phyloP scores from a whole-genome alignment of 2,797 vertebrate species.

The Cichlasoma orientale region DNA sequence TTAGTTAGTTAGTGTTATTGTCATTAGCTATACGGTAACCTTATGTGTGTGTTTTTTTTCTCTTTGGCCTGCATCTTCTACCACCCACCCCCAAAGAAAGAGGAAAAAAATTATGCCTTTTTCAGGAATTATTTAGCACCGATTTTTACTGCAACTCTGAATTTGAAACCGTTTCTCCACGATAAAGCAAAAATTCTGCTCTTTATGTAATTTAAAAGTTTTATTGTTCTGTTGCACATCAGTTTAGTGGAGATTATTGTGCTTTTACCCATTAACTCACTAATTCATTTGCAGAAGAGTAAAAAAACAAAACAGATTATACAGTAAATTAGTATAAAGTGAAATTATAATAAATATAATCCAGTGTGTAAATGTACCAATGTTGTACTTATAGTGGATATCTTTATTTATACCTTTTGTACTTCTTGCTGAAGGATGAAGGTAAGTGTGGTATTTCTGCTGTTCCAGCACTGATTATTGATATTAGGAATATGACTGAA shows the following conservation, averaged over 20 bases:
- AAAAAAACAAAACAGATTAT: background rate
- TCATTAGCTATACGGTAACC: background rate
- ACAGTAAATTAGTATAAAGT: background rate
- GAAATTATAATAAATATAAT: background rate
- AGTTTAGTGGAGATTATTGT: background rate
- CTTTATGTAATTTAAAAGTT: background rate
- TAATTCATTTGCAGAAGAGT: background rate
- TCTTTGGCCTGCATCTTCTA: background rate
- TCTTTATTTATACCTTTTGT: background rate
- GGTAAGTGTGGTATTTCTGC: background rate
- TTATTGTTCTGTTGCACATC: background rate
- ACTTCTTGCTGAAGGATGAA: background rate
- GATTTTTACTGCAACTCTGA: background rate
- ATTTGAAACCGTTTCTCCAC: background rate
- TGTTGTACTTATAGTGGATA: background rate
- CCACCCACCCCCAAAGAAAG: background rate
- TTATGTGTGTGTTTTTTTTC: background rate
- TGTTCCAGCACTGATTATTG: background rate
- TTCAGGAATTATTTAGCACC: background rate
- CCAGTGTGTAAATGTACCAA: background rate
- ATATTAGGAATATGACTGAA: background rate
- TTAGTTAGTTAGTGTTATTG: background rate
- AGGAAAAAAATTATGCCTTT: rapidly evolving
- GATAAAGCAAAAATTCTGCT: background rate
- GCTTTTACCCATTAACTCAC: background rate